Conservation (phyloP, 2,888 invertebrate genomes). For the Eurytoma californica region DNA sequence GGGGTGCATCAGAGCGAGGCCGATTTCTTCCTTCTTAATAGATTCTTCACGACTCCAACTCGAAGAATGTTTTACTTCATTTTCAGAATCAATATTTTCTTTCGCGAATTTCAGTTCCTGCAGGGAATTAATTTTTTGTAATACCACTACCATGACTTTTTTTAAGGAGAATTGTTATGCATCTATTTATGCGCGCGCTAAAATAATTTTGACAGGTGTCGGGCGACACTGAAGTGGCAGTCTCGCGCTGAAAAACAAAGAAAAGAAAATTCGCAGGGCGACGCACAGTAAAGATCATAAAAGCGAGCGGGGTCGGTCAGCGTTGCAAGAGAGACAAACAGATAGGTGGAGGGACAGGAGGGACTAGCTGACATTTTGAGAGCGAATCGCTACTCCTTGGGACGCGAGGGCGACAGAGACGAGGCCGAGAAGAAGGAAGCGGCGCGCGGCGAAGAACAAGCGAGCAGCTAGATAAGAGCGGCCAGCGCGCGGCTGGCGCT, state of each 20-base stretch:
- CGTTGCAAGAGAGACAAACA: background rate
- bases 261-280: background rate
- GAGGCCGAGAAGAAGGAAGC: conserved; percentile 50
- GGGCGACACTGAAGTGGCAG: too few relatives aligned
- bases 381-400: background rate
- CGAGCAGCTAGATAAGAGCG: conserved; percentile 44
- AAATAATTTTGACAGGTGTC: too few relatives aligned
- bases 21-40: conserved; percentile 15
- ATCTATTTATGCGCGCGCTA: too few relatives aligned
- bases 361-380: background rate
- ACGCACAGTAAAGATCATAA: conserved; percentile 17
- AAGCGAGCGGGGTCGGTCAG: background rate
- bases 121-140: too few relatives aligned
- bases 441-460: conserved; percentile 55
- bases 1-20: background rate
- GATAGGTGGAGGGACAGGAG: background rate
- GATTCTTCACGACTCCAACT: background rate
- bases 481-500: conserved; percentile 29
- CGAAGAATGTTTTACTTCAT: background rate
- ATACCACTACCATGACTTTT: background rate
- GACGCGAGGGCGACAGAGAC: conserved; percentile 33
- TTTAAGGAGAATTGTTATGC: background rate
- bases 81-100: background rate
- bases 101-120: too few relatives aligned
- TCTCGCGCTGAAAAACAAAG: too few relatives aligned